phyloP scores from a whole-genome alignment of 2,113 vertebrate genomes.

The Dromaius novaehollandiae region DNA sequence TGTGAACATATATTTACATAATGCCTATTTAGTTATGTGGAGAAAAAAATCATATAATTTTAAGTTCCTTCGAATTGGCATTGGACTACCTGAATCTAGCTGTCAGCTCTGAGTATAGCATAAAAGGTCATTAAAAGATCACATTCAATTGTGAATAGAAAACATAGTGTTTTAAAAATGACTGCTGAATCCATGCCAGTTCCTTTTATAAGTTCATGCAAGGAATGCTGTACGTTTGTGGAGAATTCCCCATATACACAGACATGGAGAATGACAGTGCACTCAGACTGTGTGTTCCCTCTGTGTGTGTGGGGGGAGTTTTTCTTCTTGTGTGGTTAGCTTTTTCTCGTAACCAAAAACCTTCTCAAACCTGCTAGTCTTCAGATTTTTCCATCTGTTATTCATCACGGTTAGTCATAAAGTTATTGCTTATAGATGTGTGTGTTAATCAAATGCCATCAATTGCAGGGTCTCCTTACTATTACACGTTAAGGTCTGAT shows the following conservation, averaged over 20 bases:
- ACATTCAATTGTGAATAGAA: neutral
- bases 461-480: neutral
- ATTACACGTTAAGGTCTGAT: neutral
- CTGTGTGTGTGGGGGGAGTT: rapidly evolving
- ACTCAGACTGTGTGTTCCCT: neutral
- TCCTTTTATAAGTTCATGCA: neutral
- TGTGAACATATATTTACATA: neutral
- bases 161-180: neutral
- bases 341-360: neutral
- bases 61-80: neutral
- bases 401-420: neutral
- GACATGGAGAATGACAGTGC: neutral
- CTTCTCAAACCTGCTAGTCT: neutral
- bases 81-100: neutral
- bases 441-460: neutral
- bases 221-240: neutral
- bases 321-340: neutral
- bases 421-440: neutral
- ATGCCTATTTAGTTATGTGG: neutral
- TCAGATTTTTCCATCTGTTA: neutral
- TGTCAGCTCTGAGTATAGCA: neutral
- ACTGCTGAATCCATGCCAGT: neutral
- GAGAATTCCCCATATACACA: neutral
- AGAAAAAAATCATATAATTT: neutral
- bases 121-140: neutral